A percentile compares a stretch with the other conserved stretches of the same genome.
Conservation (phyloP, 1,140 invertebrate genomes). For the Homalodisca vitripennis region DNA sequence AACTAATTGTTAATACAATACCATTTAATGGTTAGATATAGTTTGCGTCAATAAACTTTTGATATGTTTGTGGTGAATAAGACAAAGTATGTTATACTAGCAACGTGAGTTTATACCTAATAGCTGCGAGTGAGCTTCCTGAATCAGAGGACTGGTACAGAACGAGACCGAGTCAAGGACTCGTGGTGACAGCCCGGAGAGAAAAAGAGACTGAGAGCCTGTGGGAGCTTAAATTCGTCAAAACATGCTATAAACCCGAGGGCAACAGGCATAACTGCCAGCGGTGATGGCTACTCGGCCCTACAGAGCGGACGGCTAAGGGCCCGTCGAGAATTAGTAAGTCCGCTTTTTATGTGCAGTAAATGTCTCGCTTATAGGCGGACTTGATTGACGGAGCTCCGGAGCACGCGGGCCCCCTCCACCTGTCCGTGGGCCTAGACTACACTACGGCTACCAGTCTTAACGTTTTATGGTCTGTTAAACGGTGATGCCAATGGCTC, state of each 20-base stretch:
- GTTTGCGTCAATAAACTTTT: too few species aligned
- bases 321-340: conserved; percentile 2
- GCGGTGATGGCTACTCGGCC: neutral
- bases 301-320: neutral
- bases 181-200: too few species aligned
- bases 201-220: too few species aligned
- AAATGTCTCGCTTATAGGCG: neutral
- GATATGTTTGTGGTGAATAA: too few species aligned
- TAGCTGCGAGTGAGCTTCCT: too few species aligned
- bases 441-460: neutral
- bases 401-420: neutral
- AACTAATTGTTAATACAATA: too few species aligned
- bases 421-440: too few species aligned
- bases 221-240: neutral
- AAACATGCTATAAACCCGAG: neutral
- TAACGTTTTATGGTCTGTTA: neutral
- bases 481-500: neutral
- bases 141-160: too few species aligned
- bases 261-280: neutral
- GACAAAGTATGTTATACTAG: too few species aligned
- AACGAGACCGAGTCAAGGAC: too few species aligned
- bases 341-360: conserved; percentile 8
- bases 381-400: neutral
- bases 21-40: too few species aligned
- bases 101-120: too few species aligned